Conservation (phyloP, 2,888 invertebrate genomes). For the Amblyteles armatorius region DNA sequence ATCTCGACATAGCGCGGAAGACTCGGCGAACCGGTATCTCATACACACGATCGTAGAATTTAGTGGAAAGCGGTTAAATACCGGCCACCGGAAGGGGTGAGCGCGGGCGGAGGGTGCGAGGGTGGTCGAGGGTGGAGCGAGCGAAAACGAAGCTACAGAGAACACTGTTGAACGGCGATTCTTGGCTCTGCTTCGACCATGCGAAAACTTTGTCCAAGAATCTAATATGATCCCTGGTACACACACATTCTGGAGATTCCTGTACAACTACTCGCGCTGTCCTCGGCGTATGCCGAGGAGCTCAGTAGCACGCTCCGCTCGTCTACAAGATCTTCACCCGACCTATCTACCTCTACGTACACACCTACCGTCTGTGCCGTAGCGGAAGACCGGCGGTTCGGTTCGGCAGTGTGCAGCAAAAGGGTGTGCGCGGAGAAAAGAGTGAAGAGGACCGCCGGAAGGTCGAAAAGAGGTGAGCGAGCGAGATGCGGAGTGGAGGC, state of each 20-base stretch:
- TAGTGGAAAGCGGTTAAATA: neutral
- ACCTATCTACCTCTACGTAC: slow-evolving; percentile 18
- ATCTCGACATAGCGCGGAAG: no score
- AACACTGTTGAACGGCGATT: slow-evolving; percentile 71
- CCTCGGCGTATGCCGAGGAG: slow-evolving; percentile 44
- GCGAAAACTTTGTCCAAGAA: slow-evolving; percentile 84
- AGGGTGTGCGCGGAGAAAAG: slow-evolving; percentile 28
- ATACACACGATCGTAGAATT: neutral
- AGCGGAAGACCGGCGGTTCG: neutral
- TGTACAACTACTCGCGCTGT: slow-evolving; percentile 54
- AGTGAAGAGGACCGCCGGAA: slow-evolving; percentile 64
- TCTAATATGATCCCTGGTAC: slow-evolving; percentile 83
- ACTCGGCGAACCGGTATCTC: no score
- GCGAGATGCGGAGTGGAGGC: slow-evolving; percentile 30
- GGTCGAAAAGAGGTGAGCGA: slow-evolving; percentile 37
- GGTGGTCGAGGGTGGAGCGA: neutral
- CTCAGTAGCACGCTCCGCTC: slow-evolving; percentile 37
- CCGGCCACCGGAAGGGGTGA: neutral
- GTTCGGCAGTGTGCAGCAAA: neutral
- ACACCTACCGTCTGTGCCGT: neutral
- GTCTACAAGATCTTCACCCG: slow-evolving; percentile 38
- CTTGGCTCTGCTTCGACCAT: slow-evolving; percentile 78
- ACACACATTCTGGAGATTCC: slow-evolving; percentile 82
- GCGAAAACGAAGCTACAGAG: slow-evolving; percentile 38
- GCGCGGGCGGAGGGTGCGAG: neutral